These are phyloP conservation scores for Calliphora vomitoria DNA, from an alignment of 2,888 invertebrate species.

Conservation along the genomic window DNA sequence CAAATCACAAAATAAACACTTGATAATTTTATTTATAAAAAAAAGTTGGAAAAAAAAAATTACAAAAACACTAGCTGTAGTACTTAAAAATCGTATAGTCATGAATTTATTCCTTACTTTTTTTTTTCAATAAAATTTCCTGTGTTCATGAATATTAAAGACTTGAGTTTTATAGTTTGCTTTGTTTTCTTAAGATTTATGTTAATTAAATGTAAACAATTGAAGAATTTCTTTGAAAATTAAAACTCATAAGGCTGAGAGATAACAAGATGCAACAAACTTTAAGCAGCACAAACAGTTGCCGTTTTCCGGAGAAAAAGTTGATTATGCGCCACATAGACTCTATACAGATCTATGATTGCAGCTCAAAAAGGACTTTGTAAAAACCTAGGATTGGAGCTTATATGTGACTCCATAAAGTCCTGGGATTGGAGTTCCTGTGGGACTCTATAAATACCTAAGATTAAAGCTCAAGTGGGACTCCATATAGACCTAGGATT, in stretches of 20 bases:
- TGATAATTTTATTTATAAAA: conserved; percentile 51
- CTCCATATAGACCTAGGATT: no score
- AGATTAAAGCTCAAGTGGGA: no score
- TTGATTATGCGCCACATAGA: no score
- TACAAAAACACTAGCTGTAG: background rate
- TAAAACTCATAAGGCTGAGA: background rate
- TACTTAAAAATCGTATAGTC: background rate
- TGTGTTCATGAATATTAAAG: conserved; percentile 56
- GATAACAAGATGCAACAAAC: background rate
- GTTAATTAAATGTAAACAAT: conserved; percentile 64
- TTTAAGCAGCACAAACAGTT: background rate
- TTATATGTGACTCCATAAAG: no score
- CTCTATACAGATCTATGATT: no score
- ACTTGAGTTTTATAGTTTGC: conserved; percentile 28
- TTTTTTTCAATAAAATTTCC: background rate
- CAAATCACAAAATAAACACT: conserved; percentile 72
- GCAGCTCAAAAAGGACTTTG: no score
- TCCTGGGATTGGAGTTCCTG: no score
- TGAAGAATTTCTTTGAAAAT: conserved; percentile 35
- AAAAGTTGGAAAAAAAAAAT: background rate
- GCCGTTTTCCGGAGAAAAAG: no score
- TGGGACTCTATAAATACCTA: no score
- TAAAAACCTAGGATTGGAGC: no score
- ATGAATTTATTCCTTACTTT: conserved; percentile 35
- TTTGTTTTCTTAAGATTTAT: conserved; percentile 64